Conservation (phyloP, 1,140 invertebrate genomes). For the Eurosta solidaginis region DNA sequence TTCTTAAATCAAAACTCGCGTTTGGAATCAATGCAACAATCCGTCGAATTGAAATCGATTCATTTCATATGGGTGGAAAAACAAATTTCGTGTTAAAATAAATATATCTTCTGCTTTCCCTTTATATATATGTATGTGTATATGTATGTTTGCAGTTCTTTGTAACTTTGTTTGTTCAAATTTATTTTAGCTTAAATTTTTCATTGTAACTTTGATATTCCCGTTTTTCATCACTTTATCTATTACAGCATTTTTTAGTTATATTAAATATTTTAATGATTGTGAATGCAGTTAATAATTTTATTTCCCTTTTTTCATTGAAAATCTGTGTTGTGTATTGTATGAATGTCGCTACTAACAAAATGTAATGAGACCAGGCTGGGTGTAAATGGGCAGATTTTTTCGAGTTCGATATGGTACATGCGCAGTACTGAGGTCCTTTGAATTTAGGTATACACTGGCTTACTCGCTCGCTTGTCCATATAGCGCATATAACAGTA, state of each 20-base stretch:
- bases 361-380: conserved; percentile 22
- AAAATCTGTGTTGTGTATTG: conserved; percentile 26
- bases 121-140: too few species aligned
- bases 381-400: neutral
- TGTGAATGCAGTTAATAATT: conserved; percentile 20
- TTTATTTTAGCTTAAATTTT: neutral
- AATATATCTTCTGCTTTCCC: neutral
- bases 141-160: neutral
- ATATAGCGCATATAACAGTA: too few species aligned
- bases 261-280: conserved; percentile 1
- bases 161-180: neutral
- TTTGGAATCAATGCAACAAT: conserved; percentile 22
- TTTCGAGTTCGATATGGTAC: conserved; percentile 23
- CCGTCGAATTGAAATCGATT: conserved; percentile 20
- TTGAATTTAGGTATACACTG: conserved; percentile 4
- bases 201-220: neutral
- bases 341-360: conserved; percentile 22
- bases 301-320: too few species aligned
- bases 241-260: neutral
- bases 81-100: neutral
- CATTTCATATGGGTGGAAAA: neutral
- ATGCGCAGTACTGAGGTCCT: conserved; percentile 10
- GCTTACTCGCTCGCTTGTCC: neutral
- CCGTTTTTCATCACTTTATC: neutral
- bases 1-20: too few species aligned